phyloP scores from a whole-genome alignment of 2,888 invertebrate species.

The Eupithecia centaureata region DNA sequence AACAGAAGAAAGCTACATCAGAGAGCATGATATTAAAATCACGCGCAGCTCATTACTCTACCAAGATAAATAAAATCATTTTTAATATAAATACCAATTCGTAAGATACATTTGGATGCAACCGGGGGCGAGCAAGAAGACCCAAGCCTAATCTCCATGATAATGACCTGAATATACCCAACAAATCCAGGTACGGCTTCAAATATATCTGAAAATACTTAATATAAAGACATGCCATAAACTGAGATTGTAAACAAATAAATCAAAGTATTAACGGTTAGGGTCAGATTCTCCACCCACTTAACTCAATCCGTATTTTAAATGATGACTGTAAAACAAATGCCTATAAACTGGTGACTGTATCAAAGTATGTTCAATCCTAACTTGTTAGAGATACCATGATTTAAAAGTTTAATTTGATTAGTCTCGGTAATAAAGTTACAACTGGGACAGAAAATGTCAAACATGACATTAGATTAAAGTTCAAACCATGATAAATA shows the following conservation, averaged over 20 bases:
- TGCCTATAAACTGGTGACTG: background rate
- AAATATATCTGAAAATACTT: background rate
- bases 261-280: background rate
- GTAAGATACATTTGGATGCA: background rate
- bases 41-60: conserved; percentile 3
- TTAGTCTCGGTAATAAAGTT: conserved; percentile 24
- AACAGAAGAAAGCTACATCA: conserved; percentile 23
- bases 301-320: background rate
- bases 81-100: background rate
- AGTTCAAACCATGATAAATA: conserved; percentile 22
- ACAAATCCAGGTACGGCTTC: background rate
- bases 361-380: background rate
- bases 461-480: conserved; percentile 24
- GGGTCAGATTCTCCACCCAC: background rate
- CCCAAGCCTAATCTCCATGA: background rate
- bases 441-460: conserved; percentile 32
- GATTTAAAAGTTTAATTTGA: conserved; percentile 12
- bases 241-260: background rate
- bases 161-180: background rate
- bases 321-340: background rate
- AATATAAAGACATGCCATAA: background rate
- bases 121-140: background rate
- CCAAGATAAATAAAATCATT: background rate
- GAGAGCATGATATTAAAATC: conserved; percentile 13
- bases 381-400: background rate